Percentiles rank a stretch among this genome's conserved stretches.
These are phyloP conservation scores for Agriotes lineatus DNA, from an alignment of 2,888 invertebrate genomes.

Conservation along the genomic window DNA sequence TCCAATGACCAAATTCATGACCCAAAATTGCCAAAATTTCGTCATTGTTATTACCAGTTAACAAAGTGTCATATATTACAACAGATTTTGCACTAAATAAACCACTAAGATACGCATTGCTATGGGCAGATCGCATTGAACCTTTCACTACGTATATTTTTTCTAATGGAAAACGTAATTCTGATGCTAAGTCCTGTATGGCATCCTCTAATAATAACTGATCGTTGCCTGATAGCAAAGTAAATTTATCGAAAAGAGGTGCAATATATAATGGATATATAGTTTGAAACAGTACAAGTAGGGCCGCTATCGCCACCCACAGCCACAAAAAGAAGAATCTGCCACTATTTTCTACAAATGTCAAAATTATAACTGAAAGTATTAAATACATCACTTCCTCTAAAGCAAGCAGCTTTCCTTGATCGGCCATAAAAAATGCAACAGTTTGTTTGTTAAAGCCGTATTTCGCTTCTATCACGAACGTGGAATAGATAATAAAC, in stretches of 20 bases:
- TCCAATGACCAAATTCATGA: constrained; percentile 99
- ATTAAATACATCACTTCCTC: constrained; percentile 83
- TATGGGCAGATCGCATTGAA: constrained; percentile 96
- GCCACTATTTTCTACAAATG: constrained; percentile 90
- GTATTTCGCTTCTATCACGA: constrained; percentile 94
- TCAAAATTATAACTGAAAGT: constrained; percentile 82
- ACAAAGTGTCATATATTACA: constrained; percentile 95
- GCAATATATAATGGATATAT: constrained; percentile 97
- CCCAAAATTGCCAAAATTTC: constrained; percentile 96
- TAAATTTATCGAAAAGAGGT: constrained; percentile 97
- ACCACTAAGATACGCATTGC: constrained; percentile 98
- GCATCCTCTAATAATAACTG: constrained; percentile 82
- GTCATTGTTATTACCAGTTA: constrained; percentile 89
- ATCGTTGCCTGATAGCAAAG: constrained; percentile 94
- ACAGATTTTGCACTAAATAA: constrained; percentile 97
- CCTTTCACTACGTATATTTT: constrained; percentile 98
- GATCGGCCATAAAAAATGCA: constrained; percentile 92
- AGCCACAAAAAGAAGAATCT: constrained; percentile 96
- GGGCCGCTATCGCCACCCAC: constrained; percentile 90
- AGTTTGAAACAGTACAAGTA: constrained; percentile 86
- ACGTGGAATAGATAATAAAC: constrained; percentile 88
- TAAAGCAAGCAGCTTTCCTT: constrained; percentile 86
- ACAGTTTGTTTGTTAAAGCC: constrained; percentile 98
- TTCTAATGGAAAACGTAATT: constrained; percentile 89
- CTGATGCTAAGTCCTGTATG: constrained; percentile 90